Evolutionary conservation across 2,113 vertebrate genomes (phyloP).

Genomic region (Microtus richardsoni): DNA sequence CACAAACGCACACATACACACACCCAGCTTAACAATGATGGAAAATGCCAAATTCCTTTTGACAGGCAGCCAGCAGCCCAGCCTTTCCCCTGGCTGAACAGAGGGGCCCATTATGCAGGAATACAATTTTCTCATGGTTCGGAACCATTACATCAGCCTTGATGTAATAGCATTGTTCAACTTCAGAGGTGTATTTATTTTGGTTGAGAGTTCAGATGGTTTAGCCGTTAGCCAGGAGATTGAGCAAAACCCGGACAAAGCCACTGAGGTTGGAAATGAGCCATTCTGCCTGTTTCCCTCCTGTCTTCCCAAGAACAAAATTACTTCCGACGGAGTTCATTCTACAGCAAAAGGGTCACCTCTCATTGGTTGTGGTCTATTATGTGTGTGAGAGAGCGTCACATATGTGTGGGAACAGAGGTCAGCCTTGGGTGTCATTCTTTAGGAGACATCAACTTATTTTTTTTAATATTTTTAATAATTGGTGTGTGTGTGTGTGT

Average conservation of each 20-base stretch:
- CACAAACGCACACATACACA: constrained; percentile 52
- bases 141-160: constrained; percentile 87
- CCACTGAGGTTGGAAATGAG: constrained; percentile 77
- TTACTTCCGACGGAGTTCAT: constrained; percentile 42
- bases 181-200: constrained; percentile 89
- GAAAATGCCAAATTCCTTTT: constrained; percentile 80
- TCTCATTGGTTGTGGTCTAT: background rate
- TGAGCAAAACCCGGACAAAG: constrained; percentile 85
- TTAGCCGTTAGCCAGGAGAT: constrained; percentile 84
- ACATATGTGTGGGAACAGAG: background rate
- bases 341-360: background rate
- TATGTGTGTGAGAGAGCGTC: background rate
- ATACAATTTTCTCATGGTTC: constrained; percentile 87
- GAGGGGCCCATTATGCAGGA: constrained; percentile 83
- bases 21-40: constrained; percentile 49
- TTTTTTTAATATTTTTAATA: background rate
- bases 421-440: background rate
- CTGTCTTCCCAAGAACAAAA: constrained; percentile 60
- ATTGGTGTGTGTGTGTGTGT: background rate
- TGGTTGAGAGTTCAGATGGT: constrained; percentile 88
- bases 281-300: constrained; percentile 52
- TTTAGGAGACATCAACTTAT: background rate
- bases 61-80: constrained; percentile 81
- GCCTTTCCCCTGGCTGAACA: constrained; percentile 80
- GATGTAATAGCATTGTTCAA: constrained; percentile 88